Base-by-base conservation (phyloP, 2,888 invertebrate species). In the Prosopocoilus inquinatus region DNA sequence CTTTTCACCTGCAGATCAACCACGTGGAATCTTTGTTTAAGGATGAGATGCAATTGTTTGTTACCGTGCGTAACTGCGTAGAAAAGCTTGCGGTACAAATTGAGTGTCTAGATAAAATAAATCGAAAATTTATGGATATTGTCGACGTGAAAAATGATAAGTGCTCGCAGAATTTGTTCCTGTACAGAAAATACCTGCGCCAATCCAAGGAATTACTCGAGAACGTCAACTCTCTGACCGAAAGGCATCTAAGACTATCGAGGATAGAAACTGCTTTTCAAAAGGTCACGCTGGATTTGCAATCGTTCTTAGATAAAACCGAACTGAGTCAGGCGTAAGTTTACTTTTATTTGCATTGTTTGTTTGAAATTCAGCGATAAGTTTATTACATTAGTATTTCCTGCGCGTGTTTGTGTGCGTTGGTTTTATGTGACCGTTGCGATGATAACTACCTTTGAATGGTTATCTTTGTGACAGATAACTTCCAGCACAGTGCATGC, bases 201-300 rank as follows among this genome's bases (percentile, higher is more conserved):
- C 53, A 59, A 38, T 38, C 47, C 12, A 51, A 57, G 20, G 64
- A 64, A 50, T 47, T 64, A 9, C 50, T 58, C 8, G 64, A 64
- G 38, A 63, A 63, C 48, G 52, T 56, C 8, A 64, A 64, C 41
- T 50, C 59, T 8, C 53, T 60, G 7, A 52, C 50, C 9, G 53
- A 53, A 3, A 41, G 57, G 33, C 57, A 49, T 28, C 35, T 38
- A 9, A 57, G 53, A 12, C 8, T 58, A n/a, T 28, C 20, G 20
- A 28, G 7, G 20, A 28, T 5, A 28, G 5, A 5, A 28, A 28
- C 20, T 28, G 20, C 20, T 28, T 28, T 28, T 28, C 20, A 3
- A 5, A 39, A 12, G 5, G 12, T 45, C 4, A 8, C 9, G 5
- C 45, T 46, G 1, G 13, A 28, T 32, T 2, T 53, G 15, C 49